Percentiles rank a stretch among this genome's conserved stretches.
These are phyloP conservation scores for Graptemys geographica DNA, from an alignment of 2,797 vertebrate species.

Conservation along the genomic window DNA sequence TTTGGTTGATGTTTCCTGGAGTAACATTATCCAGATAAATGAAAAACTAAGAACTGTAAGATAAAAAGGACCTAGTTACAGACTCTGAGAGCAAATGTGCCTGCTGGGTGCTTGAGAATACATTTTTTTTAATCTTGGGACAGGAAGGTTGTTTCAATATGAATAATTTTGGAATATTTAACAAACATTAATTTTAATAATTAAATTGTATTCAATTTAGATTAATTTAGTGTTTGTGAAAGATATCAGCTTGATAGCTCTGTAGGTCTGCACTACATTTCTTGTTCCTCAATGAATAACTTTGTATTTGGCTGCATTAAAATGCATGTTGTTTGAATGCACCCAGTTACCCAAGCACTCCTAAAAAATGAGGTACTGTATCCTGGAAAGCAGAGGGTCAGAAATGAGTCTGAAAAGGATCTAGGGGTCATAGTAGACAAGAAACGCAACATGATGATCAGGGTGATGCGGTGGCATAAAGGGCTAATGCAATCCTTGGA, in stretches of 20 bases:
- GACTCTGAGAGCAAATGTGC: background rate
- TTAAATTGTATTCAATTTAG: background rate
- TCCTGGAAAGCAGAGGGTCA: background rate
- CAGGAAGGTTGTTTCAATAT: background rate
- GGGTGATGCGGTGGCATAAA: background rate
- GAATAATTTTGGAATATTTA: background rate
- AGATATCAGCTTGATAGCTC: background rate
- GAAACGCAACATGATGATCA: background rate
- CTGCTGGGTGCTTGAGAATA: background rate
- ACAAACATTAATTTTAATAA: background rate
- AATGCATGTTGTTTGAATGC: background rate
- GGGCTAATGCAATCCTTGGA: background rate
- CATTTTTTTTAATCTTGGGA: background rate
- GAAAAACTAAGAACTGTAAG: background rate
- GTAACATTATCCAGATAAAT: background rate
- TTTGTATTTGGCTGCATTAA: background rate
- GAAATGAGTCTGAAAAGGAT: background rate
- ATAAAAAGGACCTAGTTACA: background rate
- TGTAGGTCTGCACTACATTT: background rate
- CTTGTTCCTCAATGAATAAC: background rate
- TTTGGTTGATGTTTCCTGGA: background rate
- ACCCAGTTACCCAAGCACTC: background rate
- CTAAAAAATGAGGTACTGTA: background rate
- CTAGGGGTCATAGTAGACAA: background rate
- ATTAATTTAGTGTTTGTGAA: background rate